These are phyloP conservation scores for Pedionomus torquatus DNA, from an alignment of 2,113 vertebrate species.

Conservation along the genomic window DNA sequence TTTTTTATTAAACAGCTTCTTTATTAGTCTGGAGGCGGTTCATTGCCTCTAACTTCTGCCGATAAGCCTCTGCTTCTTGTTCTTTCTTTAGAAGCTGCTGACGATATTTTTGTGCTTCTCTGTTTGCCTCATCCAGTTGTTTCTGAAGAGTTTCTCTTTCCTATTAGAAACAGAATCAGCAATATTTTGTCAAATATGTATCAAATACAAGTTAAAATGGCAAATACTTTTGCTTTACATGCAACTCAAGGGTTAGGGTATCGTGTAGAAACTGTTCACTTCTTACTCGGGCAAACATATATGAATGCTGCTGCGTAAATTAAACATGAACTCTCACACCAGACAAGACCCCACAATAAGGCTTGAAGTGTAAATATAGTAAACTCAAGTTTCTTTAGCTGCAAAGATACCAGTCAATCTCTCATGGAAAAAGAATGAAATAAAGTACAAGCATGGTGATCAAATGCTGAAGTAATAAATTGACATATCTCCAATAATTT, in stretches of 20 bases:
- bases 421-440: not conserved
- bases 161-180: slow-evolving; percentile 71
- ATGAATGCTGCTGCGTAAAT: not conserved
- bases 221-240: slow-evolving; percentile 3
- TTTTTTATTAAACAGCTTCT: slow-evolving; percentile 79
- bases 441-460: not conserved
- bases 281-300: not conserved
- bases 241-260: not conserved
- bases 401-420: not conserved
- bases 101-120: slow-evolving; percentile 88
- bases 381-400: not conserved
- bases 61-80: slow-evolving; percentile 87
- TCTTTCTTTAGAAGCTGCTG: slow-evolving; percentile 90
- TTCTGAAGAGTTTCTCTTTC: slow-evolving; percentile 90
- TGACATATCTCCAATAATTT: not conserved
- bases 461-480: not conserved
- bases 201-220: not conserved
- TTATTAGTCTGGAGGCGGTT: slow-evolving; percentile 85
- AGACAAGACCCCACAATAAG: not conserved
- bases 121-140: slow-evolving; percentile 89
- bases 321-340: not conserved
- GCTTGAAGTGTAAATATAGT: not conserved
- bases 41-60: slow-evolving; percentile 89
- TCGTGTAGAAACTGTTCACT: not conserved
- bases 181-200: slow-evolving; percentile 44